phyloP scores from a whole-genome alignment of 2,797 vertebrate species.

The Sternarchorhynchus goeldii region DNA sequence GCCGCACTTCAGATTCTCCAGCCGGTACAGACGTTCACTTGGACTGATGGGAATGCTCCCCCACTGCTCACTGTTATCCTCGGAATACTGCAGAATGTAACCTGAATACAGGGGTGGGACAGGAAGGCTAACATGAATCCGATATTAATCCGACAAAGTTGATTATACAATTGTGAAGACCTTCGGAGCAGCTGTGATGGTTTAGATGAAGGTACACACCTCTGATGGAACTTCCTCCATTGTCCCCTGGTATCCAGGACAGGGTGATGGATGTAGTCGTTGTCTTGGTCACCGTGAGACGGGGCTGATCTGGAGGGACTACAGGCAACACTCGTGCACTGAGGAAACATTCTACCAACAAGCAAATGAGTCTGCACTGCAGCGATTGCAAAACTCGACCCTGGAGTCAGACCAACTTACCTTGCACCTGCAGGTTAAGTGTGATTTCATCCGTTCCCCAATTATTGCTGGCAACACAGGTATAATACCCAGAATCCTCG shows the following conservation, averaged over 20 bases:
- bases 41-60: slow-evolving; percentile 95
- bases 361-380: not conserved
- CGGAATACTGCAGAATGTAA: slow-evolving; percentile 97
- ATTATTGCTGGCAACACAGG: slow-evolving; percentile 92
- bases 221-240: slow-evolving; percentile 96
- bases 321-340: slow-evolving; percentile 32
- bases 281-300: slow-evolving; percentile 96
- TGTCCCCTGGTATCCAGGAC: slow-evolving; percentile 97
- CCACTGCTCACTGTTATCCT: slow-evolving; percentile 98
- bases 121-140: not conserved
- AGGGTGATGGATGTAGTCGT: slow-evolving; percentile 96
- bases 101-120: slow-evolving; percentile 68
- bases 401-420: slow-evolving; percentile 64
- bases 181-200: not conserved
- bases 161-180: too few relatives aligned
- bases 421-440: slow-evolving; percentile 96
- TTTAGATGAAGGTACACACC: slow-evolving; percentile 70
- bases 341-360: not conserved
- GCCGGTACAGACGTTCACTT: slow-evolving; percentile 90
- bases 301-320: slow-evolving; percentile 99
- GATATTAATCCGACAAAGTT: too few relatives aligned
- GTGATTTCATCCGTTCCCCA: slow-evolving; percentile 95
- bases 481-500: slow-evolving; percentile 97
- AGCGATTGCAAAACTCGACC: not conserved
- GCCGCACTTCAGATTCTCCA: slow-evolving; percentile 94